Base-by-base conservation (phyloP, 2,888 invertebrate genomes). In the Autographa pulchrina region DNA sequence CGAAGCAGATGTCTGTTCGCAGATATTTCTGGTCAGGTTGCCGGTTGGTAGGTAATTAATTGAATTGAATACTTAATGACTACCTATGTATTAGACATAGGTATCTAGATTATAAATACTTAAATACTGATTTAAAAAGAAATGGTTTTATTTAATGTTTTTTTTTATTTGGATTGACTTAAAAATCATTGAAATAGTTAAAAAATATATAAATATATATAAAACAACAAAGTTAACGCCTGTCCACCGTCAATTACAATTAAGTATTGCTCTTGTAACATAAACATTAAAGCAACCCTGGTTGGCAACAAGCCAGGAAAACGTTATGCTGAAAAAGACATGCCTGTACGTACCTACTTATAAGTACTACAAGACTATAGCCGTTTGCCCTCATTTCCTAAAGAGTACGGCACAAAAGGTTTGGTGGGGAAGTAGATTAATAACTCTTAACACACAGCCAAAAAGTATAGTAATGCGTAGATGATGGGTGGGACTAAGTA, bases 351-450 rank as follows among this genome's bases (percentile, higher is more conserved):
- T 43, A 7, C 32, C 32, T 32, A 43, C 1, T 13, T 43, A 43
- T 43, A 43, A 16, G 43, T 54, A 54, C 9, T 54, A 54, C 18
- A 9, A 13, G 11, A 20, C n/a, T n/a, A 20, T 56, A 56, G 54
- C 2, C 11, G 20, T n/a, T 20, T 56, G 54, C 54, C 54, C 54
- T 25, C 20, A 56, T 56, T 56, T 56, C 20, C 25, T 13, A 11
- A 56, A 56, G 54, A 56, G 20, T 56, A 56, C 54, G 54, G 25
- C 25, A 25, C 5, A 25, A 56, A 56, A 56, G 54, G 54, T 56
- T 56, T 56, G 25, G 20, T 18, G 8, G 1, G 3, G 18, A 54
- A 18, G 54, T 20, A 18, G 54, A 54, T 20, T 54, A 11, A 8
- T 54, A 54, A 54, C 54, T 54, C 11, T 48, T 16, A 43, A 5